A percentile compares a stretch with the other conserved stretches of the same genome.
Conservation (phyloP, 2,888 invertebrate genomes). For the Hypercompe scribonia region DNA sequence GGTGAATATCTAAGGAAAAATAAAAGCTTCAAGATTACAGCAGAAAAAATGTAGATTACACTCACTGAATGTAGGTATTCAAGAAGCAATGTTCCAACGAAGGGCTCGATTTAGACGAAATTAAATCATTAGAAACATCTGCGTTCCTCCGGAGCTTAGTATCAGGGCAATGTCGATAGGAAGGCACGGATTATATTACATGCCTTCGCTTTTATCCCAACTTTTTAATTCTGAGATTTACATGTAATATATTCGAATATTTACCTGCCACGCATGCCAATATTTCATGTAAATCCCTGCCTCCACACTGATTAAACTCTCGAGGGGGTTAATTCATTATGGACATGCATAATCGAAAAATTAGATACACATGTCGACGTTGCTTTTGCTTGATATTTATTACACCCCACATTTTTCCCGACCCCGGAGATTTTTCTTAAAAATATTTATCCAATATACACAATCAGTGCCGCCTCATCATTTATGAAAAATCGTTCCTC, state of each 20-base stretch:
- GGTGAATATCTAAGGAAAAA: conserved; percentile 32
- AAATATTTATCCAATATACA: conserved; percentile 83
- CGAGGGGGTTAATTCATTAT: conserved; percentile 63
- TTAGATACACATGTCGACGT: conserved; percentile 82
- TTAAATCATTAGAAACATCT: conserved; percentile 81
- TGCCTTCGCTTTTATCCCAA: conserved; percentile 45
- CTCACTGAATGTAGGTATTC: conserved; percentile 60
- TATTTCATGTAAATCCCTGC: conserved; percentile 62
- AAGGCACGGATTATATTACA: conserved; percentile 49
- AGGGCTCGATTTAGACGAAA: conserved; percentile 69
- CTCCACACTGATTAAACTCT: conserved; percentile 61
- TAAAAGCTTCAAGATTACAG: conserved; percentile 44
- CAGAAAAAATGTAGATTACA: conserved; percentile 50
- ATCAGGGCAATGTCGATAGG: conserved; percentile 59
- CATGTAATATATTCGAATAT: conserved; percentile 47
- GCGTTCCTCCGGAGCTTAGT: conserved; percentile 58
- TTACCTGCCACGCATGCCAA: conserved; percentile 52
- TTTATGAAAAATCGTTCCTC: conserved; percentile 85
- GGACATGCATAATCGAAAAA: conserved; percentile 73
- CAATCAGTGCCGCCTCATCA: conserved; percentile 85
- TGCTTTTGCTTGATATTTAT: conserved; percentile 77
- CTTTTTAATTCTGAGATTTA: conserved; percentile 46
- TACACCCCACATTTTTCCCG: conserved; percentile 71
- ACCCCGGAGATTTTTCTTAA: conserved; percentile 75
- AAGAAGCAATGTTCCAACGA: conserved; percentile 56